These are phyloP conservation scores for Asteroscopus sphinx DNA, from an alignment of 2,888 invertebrate genomes.

Conservation along the genomic window DNA sequence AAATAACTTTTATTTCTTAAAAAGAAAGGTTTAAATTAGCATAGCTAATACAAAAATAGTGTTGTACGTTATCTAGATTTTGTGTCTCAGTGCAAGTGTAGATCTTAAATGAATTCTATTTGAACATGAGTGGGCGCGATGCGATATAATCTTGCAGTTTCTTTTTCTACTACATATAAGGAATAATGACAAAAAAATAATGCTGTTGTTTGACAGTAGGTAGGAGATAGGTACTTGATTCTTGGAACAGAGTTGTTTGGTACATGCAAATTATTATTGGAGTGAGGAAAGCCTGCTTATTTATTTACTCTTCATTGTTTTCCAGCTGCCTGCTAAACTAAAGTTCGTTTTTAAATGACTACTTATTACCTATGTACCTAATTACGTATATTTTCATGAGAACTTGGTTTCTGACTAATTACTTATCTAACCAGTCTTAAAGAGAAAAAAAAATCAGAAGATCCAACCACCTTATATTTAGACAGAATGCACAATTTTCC, in stretches of 20 bases:
- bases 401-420: too few species aligned
- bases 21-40: constrained; percentile 12
- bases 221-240: too few species aligned
- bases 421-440: too few species aligned
- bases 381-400: too few species aligned
- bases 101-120: constrained; percentile 18
- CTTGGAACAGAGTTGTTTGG: not conserved
- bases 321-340: not conserved
- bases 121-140: constrained; percentile 5
- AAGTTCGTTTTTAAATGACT: too few species aligned
- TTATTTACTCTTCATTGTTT: constrained; percentile 6
- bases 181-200: constrained; percentile 25
- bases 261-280: constrained; percentile 6
- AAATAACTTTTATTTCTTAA: constrained; percentile 2
- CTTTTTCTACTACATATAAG: constrained; percentile 18
- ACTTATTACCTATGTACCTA: too few species aligned
- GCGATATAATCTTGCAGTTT: constrained; percentile 18
- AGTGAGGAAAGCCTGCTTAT: not conserved
- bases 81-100: constrained; percentile 4
- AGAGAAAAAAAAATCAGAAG: too few species aligned
- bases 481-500: too few species aligned
- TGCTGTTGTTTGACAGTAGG: not conserved
- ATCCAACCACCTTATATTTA: too few species aligned
- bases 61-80: constrained; percentile 30
- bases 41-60: not conserved